These are phyloP conservation scores for Pseudanteris insignis DNA, from an alignment of 2,888 invertebrate species.

Conservation along the genomic window DNA sequence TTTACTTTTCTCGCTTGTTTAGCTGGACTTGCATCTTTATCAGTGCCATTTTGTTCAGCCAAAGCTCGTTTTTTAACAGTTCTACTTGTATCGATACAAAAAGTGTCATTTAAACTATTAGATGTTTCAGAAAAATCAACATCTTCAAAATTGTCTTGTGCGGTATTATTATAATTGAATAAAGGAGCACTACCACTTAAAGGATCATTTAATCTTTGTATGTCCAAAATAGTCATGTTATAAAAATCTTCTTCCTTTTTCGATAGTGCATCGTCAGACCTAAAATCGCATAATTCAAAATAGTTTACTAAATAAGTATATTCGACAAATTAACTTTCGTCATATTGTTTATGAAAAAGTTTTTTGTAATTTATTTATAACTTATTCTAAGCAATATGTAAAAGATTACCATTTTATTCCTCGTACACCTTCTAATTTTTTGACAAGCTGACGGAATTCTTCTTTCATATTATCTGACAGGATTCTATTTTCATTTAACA, in stretches of 20 bases:
- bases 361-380: background rate
- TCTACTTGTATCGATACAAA: slow-evolving; percentile 35
- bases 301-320: too few relatives aligned
- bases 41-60: slow-evolving; percentile 54
- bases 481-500: slow-evolving; percentile 71
- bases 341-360: background rate
- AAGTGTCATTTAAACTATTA: slow-evolving; percentile 52
- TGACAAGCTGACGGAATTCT: slow-evolving; percentile 72
- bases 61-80: slow-evolving; percentile 55
- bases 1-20: slow-evolving; percentile 55
- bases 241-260: slow-evolving; percentile 57
- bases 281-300: too few relatives aligned
- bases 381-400: too few relatives aligned
- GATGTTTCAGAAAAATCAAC: slow-evolving; percentile 9
- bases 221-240: slow-evolving; percentile 54
- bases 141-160: background rate
- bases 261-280: slow-evolving; percentile 64
- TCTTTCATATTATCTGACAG: slow-evolving; percentile 70
- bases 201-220: slow-evolving; percentile 52
- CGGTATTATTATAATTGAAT: slow-evolving; percentile 14
- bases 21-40: slow-evolving; percentile 47
- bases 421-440: slow-evolving; percentile 71
- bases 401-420: slow-evolving; percentile 69
- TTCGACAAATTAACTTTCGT: too few relatives aligned
- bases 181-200: slow-evolving; percentile 11